These are phyloP conservation scores for Cephus sareptanus DNA, from an alignment of 2,888 invertebrate species.

Conservation along the genomic window DNA sequence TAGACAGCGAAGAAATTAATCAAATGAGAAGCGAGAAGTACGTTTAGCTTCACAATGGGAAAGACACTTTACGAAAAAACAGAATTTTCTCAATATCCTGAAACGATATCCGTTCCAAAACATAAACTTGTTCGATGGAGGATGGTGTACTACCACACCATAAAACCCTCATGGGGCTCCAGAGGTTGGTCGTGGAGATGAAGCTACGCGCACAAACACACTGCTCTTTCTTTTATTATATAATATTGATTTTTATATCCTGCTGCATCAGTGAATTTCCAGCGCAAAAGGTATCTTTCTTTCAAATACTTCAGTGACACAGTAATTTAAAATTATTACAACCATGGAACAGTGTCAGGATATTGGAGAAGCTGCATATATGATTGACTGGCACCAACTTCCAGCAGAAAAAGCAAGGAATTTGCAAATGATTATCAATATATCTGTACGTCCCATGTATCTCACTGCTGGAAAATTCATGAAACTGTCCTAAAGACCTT, in stretches of 20 bases:
- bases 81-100: too few species aligned
- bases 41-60: too few species aligned
- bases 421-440: slow-evolving; percentile 33
- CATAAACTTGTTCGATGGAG: too few species aligned
- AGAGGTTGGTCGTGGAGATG: too few species aligned
- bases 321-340: neutral
- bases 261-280: slow-evolving; percentile 37
- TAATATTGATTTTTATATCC: slow-evolving; percentile 25
- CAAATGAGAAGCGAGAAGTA: too few species aligned
- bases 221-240: too few species aligned
- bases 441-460: slow-evolving; percentile 33
- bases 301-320: neutral
- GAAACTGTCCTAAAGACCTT: slow-evolving; percentile 38
- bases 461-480: slow-evolving; percentile 42
- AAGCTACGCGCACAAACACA: too few species aligned
- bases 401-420: slow-evolving; percentile 26
- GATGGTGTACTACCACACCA: too few species aligned
- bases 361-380: slow-evolving; percentile 22
- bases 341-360: neutral
- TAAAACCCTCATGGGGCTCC: too few species aligned
- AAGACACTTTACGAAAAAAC: too few species aligned
- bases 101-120: too few species aligned
- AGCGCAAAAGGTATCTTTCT: slow-evolving; percentile 32
- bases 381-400: slow-evolving; percentile 38
- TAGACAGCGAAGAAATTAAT: too few species aligned